Base-by-base conservation (phyloP, 1,140 invertebrate species). In the Argopecten irradians region DNA sequence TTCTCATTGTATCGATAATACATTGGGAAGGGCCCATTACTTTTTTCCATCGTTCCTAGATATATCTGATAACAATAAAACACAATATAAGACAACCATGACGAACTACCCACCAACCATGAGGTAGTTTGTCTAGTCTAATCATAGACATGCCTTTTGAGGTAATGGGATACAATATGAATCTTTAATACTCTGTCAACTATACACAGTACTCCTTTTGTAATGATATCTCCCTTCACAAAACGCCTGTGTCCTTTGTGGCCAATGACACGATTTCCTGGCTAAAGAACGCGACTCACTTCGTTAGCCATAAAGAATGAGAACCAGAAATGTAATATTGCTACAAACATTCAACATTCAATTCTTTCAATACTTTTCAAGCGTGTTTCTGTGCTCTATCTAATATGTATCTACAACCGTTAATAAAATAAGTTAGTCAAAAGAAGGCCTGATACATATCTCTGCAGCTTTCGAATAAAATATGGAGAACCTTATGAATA, bases 171-270 rank as follows among this genome's bases (percentile, higher is more conserved):
- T 71, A 71, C 55, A 28, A 16, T 71, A 71, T 71, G n/a, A 71
- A 71, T 71, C 55, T 71, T 71, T 71, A 71, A 71, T 71, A 28
- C 28, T 16, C 55, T 71, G 55, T 71, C 55, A 71, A 71, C 55
- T 71, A 71, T 1, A 71, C n/a, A 71, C 55, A 71, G 22, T 28
- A 71, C 55, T 71, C 55, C 55, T 71, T 71, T 71, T 71, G 55
- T 71, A 71, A n/a, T 71, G 2, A 71, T 71, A n/a, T 11, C 22
- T 28, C 22, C 28, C 55, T 28, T 16, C n/a, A 71, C 55, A 71
- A 71, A 71, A 71, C 55, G 22, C 28, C 22, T 28, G 11, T 28
- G 55, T 71, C 55, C n/a, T 71, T 28, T 28, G 55, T 28, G 55
- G 55, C 5, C 28, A 28, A 28, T 28, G 55, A 28, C 55, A 71